phyloP scores from a whole-genome alignment of 2,797 vertebrate genomes.

The Saguinus oedipus region DNA sequence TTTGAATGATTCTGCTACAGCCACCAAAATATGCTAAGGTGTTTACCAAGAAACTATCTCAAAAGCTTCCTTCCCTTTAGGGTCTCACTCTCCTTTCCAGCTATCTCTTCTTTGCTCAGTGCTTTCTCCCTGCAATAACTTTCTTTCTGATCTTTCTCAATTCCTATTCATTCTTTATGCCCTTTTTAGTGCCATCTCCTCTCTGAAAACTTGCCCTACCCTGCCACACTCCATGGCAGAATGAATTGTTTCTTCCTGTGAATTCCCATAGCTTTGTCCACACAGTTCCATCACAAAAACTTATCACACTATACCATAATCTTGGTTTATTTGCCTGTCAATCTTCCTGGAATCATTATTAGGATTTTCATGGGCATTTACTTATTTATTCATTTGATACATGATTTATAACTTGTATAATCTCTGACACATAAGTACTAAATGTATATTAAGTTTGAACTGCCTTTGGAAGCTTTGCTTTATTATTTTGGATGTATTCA shows the following conservation, averaged over 20 bases:
- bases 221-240: background rate
- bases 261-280: background rate
- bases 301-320: background rate
- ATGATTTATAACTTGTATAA: background rate
- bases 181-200: background rate
- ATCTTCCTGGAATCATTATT: background rate
- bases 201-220: background rate
- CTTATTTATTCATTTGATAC: background rate
- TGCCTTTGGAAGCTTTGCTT: background rate
- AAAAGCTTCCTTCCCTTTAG: slow-evolving; percentile 41
- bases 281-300: background rate
- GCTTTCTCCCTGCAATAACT: background rate
- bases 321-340: background rate
- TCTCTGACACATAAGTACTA: background rate
- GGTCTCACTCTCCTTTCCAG: slow-evolving; percentile 11
- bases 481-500: background rate
- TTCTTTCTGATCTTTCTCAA: background rate
- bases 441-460: background rate
- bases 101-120: background rate
- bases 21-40: slow-evolving; percentile 24
- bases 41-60: slow-evolving; percentile 64
- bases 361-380: background rate
- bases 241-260: background rate
- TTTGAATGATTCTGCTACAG: slow-evolving; percentile 54
- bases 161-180: background rate